Evolutionary conservation across 2,888 invertebrate species (phyloP), one percentile per base, ranked within the genome.

Genomic region (Phyllotreta cruciferae): DNA sequence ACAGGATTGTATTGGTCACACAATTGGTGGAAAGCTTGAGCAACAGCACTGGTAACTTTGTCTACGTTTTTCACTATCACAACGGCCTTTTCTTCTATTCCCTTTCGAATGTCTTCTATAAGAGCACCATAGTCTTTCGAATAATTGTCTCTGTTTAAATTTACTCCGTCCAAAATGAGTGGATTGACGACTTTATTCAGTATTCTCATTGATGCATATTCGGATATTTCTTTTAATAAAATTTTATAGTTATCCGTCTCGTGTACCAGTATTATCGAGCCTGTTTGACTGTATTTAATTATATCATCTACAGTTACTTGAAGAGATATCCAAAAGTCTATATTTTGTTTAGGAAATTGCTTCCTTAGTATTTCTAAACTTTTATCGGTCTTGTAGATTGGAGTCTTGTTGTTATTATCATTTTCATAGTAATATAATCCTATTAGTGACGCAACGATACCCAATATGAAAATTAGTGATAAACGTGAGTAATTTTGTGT

Each of bases 1-100:
- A 83, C 66, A 7, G 87, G 86, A 60, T 77, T 82, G 47, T 81
- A 66, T 35, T 82, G 83, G 70, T 88, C 87, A 69, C 87, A 87
- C 67, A 88, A 82, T 60, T 81, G 77, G 70, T 88, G 87, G 67
- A 88, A 82, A 2, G 84, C 84, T 70, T 80, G 81, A 1, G 84
- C 81, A 0, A 79, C 76, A 38, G 71, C 56, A 9, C 82, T 82
- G 6, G 78, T 74, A 13, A 81, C 70, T 39, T 76, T 53, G 13
- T 80, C 79, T 38, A 83, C 65, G 71, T 81, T 76, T 55, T 75
- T 72, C 0, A 83, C 72, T 24, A 80, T 70, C 74, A 83, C 74
- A 5, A 80, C 73, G 7, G 76, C 70, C 60, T 68, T 75, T 10
- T 74, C 57, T 13, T 73, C 62, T 13, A 80, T 71, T 14, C 69